Percentiles rank a stretch among this genome's conserved stretches.
phyloP scores from a whole-genome alignment of 2,888 invertebrate genomes.

The Ichneumon xanthorius region DNA sequence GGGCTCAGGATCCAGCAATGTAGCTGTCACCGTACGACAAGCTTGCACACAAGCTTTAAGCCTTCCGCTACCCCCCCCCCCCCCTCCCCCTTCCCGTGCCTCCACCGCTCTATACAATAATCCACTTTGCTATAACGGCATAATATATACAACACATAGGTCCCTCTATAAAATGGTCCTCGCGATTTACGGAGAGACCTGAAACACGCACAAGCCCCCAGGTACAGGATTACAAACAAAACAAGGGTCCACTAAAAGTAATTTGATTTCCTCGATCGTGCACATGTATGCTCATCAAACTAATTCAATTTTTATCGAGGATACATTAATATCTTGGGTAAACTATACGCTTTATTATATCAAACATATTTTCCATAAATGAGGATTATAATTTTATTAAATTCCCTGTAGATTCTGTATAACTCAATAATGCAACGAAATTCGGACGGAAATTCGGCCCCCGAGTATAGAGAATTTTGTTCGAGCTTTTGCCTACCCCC shows the following conservation, averaged over 20 bases:
- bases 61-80: slow-evolving; percentile 6
- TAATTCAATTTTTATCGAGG: not conserved
- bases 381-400: not conserved
- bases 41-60: slow-evolving; percentile 30
- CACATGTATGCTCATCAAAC: not conserved
- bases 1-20: slow-evolving; percentile 45
- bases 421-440: not conserved
- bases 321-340: not conserved
- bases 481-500: not conserved
- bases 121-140: slow-evolving; percentile 38
- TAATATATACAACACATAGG: not conserved
- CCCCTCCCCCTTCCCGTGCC: slow-evolving; percentile 2
- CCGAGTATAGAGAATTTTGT: not conserved
- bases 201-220: not conserved
- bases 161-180: not conserved
- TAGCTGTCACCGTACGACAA: slow-evolving; percentile 42
- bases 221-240: not conserved
- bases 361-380: not conserved
- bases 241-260: not conserved
- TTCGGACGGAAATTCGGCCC: not conserved
- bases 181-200: slow-evolving; percentile 3
- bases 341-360: not conserved
- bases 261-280: not conserved
- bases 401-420: not conserved
- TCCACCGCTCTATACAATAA: slow-evolving; percentile 42